Conservation (phyloP, 2,888 invertebrate genomes). For the Tinea semifulvella region DNA sequence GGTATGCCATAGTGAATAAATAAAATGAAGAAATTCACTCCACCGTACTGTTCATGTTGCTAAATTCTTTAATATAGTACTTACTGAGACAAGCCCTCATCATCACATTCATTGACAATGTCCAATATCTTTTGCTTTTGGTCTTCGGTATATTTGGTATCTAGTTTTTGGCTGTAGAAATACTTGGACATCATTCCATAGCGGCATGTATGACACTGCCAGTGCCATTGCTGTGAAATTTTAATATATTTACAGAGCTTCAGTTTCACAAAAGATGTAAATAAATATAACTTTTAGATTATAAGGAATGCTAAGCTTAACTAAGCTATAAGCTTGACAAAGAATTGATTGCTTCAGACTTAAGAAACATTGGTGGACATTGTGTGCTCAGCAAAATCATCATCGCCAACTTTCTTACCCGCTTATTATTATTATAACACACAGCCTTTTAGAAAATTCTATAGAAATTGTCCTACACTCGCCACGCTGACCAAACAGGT, state of each 20-base stretch:
- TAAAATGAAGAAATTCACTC: too few relatives aligned
- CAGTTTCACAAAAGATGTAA: not conserved
- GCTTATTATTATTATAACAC: too few relatives aligned
- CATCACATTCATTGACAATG: conserved; percentile 40
- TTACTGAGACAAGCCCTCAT: conserved; percentile 39
- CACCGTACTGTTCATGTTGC: too few relatives aligned
- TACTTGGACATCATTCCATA: conserved; percentile 21
- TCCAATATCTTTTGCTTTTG: conserved; percentile 47
- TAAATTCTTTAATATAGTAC: conserved; percentile 16
- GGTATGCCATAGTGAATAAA: too few relatives aligned
- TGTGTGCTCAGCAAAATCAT: too few relatives aligned
- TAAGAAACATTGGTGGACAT: too few relatives aligned
- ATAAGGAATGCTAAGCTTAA: not conserved
- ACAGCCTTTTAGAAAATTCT: too few relatives aligned
- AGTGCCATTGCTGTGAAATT: conserved; percentile 23
- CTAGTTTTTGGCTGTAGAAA: conserved; percentile 29
- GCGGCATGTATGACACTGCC: conserved; percentile 20
- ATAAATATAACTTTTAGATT: not conserved
- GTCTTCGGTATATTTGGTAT: conserved; percentile 38
- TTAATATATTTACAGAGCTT: not conserved
- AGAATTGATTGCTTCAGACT: too few relatives aligned
- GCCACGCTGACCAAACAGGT: too few relatives aligned
- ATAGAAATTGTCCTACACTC: too few relatives aligned
- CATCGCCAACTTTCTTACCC: too few relatives aligned
- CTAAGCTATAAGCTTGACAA: too few relatives aligned